Base-by-base conservation (phyloP, 2,797 vertebrate species). In the Sebastes reedi region DNA sequence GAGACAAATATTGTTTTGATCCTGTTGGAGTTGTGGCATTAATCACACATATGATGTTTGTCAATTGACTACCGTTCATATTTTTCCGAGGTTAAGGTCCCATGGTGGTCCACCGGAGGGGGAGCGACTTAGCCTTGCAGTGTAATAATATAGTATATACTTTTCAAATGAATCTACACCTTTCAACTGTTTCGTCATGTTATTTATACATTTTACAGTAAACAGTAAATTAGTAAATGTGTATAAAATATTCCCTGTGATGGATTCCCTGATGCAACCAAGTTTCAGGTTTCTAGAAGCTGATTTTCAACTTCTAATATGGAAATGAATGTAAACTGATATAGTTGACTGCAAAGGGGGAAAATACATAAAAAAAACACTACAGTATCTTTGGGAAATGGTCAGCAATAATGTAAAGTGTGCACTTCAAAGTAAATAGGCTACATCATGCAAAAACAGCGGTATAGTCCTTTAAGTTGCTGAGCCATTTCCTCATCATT, bases 401-500 rank as follows among this genome's bases (percentile, higher is more conserved):
- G 14, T 39, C 22, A 65, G 8, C 27, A 32, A 39, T 34, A 54
- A 50, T 12, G 42, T 34, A 20, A 62, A 50, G 25, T 46, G 27
- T 27, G 32, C 39, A 56, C 24, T 46, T 75, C 12, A 56, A n/a
- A 25, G 67, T 29, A 58, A 67, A 79, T 69, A 32, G 42, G 14
- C 24, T 4, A 1, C 22, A 70, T 61, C 29, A 74, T 74, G 20
- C 20, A 72, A 55, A 76, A 52, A 79, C 59, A 60, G 6, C 6
- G 11, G 5, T 11, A 18, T 46, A 25, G 29, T 54, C 54, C 79
- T 85, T 67, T 39, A 34, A 60, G 36, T 80, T 69, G 20, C 69
- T 52, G 54, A 82, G 75, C 69, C 77, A 84, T 84, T 79, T 78
- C 42, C 68, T 80, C 34, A 39, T 66, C 79, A 82, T 90, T 77